These are phyloP conservation scores for Baryphthengus martii DNA, from an alignment of 2,113 vertebrate genomes.

Conservation along the genomic window DNA sequence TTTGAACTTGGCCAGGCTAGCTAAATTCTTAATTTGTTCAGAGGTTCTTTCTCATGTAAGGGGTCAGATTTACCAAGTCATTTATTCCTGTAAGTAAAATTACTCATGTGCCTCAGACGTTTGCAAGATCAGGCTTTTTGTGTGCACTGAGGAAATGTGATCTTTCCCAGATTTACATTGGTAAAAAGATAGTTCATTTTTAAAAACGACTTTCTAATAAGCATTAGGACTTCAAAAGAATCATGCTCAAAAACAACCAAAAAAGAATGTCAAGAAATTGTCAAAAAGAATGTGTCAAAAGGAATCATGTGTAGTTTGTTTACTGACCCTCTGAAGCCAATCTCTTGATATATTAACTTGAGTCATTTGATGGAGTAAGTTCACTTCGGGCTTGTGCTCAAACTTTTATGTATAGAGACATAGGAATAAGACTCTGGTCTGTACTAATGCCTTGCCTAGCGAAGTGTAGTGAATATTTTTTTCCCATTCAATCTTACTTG, in stretches of 20 bases:
- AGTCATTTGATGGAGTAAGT: neutral
- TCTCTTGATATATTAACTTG: neutral
- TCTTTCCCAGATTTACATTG: neutral
- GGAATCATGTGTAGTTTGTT: neutral
- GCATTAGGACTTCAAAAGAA: neutral
- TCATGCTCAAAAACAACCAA: neutral
- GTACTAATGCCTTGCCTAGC: neutral
- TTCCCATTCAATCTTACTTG: slow-evolving; percentile 12
- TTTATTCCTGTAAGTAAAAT: neutral
- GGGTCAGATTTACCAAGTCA: neutral
- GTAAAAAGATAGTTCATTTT: neutral
- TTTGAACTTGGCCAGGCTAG: slow-evolving; percentile 29
- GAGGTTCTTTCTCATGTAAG: slow-evolving; percentile 12
- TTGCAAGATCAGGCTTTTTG: neutral
- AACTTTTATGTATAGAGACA: neutral
- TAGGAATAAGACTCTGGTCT: neutral
- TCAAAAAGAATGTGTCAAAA: neutral
- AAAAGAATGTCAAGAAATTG: neutral
- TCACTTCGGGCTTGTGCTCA: slow-evolving; percentile 7
- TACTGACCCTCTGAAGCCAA: neutral
- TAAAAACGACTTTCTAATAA: neutral
- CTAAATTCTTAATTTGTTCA: slow-evolving; percentile 40
- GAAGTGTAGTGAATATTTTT: slow-evolving; percentile 20
- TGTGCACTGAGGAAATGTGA: neutral
- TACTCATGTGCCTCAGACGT: neutral